Percentiles rank a stretch among this genome's conserved stretches.
These are phyloP conservation scores for Sander vitreus DNA, from an alignment of 2,113 vertebrate species.

Conservation along the genomic window DNA sequence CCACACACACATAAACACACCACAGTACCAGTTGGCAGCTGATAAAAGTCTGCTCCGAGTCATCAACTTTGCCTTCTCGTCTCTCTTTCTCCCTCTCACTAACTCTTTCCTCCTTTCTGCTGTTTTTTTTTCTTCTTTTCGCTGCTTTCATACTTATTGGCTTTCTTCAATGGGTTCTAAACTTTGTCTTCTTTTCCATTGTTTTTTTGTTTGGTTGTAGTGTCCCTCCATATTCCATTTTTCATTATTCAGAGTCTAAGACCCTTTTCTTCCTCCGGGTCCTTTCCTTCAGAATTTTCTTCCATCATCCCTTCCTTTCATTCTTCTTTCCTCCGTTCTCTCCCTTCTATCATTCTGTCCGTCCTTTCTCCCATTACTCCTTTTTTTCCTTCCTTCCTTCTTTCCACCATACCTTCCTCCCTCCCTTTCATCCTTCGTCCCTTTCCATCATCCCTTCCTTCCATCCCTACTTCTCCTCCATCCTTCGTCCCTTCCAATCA, in stretches of 20 bases:
- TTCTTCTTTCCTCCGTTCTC: not conserved
- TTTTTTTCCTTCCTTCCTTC: not conserved
- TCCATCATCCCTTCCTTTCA: not conserved
- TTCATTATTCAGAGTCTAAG: not conserved
- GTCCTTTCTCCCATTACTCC: not conserved
- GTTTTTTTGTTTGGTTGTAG: not conserved
- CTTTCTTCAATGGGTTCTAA: not conserved
- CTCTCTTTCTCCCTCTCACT: slow-evolving; percentile 3
- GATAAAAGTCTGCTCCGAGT: slow-evolving; percentile 59
- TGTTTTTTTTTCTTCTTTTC: not conserved
- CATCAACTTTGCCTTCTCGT: slow-evolving; percentile 47
- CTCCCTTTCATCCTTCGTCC: not conserved
- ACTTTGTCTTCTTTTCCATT: not conserved
- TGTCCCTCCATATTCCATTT: not conserved
- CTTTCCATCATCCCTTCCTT: too few species aligned
- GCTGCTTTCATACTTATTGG: slow-evolving; percentile 19
- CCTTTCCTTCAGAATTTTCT: not conserved
- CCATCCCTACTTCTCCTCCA: not conserved
- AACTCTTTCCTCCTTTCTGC: not conserved
- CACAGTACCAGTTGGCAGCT: slow-evolving; percentile 58
- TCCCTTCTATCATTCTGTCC: not conserved
- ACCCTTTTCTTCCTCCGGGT: not conserved
- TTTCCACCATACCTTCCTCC: not conserved
- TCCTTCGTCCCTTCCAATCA: not conserved
- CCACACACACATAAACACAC: slow-evolving; percentile 52